Evolutionary conservation across 1,140 invertebrate species (phyloP), one percentile per base, ranked within the genome.

Genomic region (Drosophila eugracilis): DNA sequence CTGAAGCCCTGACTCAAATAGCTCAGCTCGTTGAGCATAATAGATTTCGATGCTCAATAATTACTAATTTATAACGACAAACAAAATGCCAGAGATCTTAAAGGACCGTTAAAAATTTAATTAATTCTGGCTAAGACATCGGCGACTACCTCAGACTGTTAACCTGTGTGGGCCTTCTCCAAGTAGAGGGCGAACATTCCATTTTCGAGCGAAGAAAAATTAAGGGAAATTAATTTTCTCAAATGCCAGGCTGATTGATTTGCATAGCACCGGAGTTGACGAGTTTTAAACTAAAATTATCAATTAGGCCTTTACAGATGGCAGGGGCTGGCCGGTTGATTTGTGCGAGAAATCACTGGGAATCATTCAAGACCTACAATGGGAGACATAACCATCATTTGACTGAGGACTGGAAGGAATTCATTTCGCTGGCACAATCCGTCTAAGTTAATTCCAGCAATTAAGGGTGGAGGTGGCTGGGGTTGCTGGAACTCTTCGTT

Each of bases 221-320:
- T 67, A 62, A 37, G 7, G 55, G 48, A 86, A 78, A 88, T 88
- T 78, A 88, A 88, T 88, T 83, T 76, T 19, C 41, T 50, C 37
- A 81, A 80, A 89, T 89, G 84, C 70, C 78, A 88, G 50, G 45
- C 75, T 86, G 77, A 78, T 78, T 86, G 65, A 86, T 81, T 78
- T 55, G 57, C 60, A 41, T 54, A 19, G 44, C 52, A 14, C 49
- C 63, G 30, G 39, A 49, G 53, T 54, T 47, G 57, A 37, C 22
- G 37, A 12, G 3, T 19, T 39, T 50, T 34, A 42, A 63, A 47
- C 42, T 49, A 53, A 65, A 67, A 77, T 78, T 78, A 83, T 88
- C 62, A 86, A 86, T 86, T 86, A 69, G 76, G 65, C 52, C 63
- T 28, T 54, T 32, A 44, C 21, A 41, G 55, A 12, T 22, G 12